Evolutionary conservation across 2,888 invertebrate species (phyloP).

Genomic region (Oxycera nigricornis): DNA sequence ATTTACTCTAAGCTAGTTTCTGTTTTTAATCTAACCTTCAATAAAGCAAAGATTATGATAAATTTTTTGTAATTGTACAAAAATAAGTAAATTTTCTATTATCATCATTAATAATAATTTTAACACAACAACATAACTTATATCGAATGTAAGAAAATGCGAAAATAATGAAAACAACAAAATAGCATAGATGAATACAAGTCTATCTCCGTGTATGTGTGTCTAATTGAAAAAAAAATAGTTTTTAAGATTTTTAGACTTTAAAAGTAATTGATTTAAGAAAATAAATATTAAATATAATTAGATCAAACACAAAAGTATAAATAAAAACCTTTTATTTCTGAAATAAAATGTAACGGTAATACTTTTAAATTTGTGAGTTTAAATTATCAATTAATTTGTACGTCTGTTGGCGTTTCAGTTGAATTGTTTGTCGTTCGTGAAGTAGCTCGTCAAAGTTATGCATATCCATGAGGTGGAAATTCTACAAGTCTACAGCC

Average conservation of each 20-base stretch:
- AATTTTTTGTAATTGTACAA: conserved; percentile 21
- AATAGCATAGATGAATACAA: background rate
- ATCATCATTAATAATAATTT: background rate
- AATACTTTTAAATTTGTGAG: conserved; percentile 16
- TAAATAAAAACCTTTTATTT: conserved; percentile 20
- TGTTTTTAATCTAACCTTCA: background rate
- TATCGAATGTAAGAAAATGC: background rate
- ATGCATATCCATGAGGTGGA: too few species aligned
- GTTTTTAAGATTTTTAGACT: conserved; percentile 34
- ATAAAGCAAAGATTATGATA: background rate
- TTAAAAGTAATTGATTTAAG: background rate
- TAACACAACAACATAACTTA: background rate
- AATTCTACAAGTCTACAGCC: too few species aligned
- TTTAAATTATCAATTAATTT: too few species aligned
- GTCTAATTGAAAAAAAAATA: conserved; percentile 17
- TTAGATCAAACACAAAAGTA: conserved; percentile 12
- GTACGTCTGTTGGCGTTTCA: too few species aligned
- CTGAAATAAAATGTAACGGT: conserved; percentile 27
- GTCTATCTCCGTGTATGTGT: conserved; percentile 26
- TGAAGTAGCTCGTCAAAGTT: too few species aligned
- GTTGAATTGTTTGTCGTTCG: too few species aligned
- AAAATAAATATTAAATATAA: conserved; percentile 1
- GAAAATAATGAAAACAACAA: background rate
- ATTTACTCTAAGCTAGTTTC: too few species aligned
- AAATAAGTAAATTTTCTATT: conserved; percentile 3